Base-by-base conservation (phyloP, 2,888 invertebrate species). In the Drosophila acutilabella region DNA sequence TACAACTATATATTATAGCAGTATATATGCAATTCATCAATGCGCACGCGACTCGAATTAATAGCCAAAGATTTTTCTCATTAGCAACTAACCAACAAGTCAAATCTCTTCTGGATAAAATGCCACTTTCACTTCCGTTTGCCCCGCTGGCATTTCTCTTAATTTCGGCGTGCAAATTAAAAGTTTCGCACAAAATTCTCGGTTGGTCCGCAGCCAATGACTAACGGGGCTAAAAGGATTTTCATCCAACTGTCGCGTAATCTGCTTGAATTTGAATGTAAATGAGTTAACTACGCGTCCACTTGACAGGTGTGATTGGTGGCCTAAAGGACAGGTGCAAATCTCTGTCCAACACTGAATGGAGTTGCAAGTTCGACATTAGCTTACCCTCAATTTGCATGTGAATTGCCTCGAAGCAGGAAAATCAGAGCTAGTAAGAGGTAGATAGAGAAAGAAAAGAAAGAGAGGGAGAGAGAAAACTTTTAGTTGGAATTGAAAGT, bases 231-330 rank as follows among this genome's bases (percentile, higher is more conserved):
- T 13, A 23, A 47, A 57, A 18, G 59, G 68, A 51, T 62, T 73
- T 30, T 71, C 16, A 52, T 54, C 14, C 62, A 14, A 20, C 54
- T 36, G 52, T 50, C 71, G 52, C 54, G 68, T 67, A 73, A 71
- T 70, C 66, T 66, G 26, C 65, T 80, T 79, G 70, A 78, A 74
- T 78, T 76, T 74, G 71, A 65, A 88, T 85, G 80, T 67, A 83
- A 85, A 85, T 85, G 87, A 81, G 79, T 56, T 71, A 79, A 71
- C 73, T 70, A 54, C 58, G 44, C 66, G 62, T 51, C 50, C 62
- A 66, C 56, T 52, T 48, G 50, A 38, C 50, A 71, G 64, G 64
- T 74, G 75, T 54, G 50, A 74, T 60, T 44, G 47, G 58, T 73
- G 59, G 51, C 47, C 62, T 30, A 48, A 44, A 23, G 38, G 44